Evolutionary conservation across 2,888 invertebrate genomes (phyloP).

Genomic region (Hybos culiciformis): DNA sequence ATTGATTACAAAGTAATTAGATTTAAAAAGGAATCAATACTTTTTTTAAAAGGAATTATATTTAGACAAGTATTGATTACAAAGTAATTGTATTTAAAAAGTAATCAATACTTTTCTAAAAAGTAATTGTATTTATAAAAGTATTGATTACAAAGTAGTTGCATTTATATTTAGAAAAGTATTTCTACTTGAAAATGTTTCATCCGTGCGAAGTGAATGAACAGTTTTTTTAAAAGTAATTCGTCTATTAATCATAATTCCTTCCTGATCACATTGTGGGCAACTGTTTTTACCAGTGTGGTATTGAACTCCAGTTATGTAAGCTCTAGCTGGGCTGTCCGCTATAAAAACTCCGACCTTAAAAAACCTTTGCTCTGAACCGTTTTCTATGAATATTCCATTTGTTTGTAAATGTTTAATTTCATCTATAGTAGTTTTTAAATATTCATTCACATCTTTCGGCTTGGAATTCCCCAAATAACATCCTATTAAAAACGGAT

Average conservation of each 20-base stretch:
- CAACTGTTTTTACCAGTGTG: conserved; percentile 5
- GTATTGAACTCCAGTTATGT: conserved; percentile 1
- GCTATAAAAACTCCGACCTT: background rate
- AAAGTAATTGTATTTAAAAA: too few species aligned
- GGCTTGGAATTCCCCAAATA: background rate
- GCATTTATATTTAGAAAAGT: too few species aligned
- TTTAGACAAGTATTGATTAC: too few species aligned
- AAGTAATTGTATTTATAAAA: too few species aligned
- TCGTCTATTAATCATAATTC: background rate
- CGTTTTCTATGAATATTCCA: background rate
- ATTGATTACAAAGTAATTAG: too few species aligned
- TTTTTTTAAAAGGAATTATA: too few species aligned
- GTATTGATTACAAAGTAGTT: too few species aligned
- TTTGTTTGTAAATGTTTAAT: background rate
- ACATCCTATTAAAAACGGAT: conserved; percentile 1
- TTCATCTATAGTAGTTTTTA: background rate
- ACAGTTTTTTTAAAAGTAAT: background rate
- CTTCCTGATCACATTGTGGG: conserved; percentile 4
- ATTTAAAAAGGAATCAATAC: too few species aligned
- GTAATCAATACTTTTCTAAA: too few species aligned
- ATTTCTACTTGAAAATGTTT: background rate
- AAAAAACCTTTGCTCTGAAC: background rate
- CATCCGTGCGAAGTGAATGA: background rate
- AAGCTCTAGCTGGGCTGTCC: conserved; percentile 4
- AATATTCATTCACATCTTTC: conserved; percentile 1